Base-by-base conservation (phyloP, 2,113 vertebrate genomes). In the Marmota flaviventris region DNA sequence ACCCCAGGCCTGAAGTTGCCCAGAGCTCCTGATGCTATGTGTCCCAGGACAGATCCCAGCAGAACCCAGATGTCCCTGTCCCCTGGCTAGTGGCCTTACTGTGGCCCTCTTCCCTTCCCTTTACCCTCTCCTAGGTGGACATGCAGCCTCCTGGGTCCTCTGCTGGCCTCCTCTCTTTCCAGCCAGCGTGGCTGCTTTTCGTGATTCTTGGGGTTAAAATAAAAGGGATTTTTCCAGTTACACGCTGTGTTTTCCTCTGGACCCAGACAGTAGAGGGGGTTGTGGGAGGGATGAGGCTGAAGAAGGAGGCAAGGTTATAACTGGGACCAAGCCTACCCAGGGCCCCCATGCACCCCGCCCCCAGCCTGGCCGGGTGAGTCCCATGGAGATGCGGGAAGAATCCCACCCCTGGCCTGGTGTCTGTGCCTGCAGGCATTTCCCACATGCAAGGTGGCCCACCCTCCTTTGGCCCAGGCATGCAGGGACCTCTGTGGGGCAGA, bases 311-410 rank as follows among this genome's bases (percentile, higher is more conserved):
- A 10, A 42, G 4, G 4, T 42, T 32, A 67, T 13, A 24, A 13
- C 25, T 56, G 82, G 24, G 12, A 69, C 37, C 22, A 42, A 63
- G 83, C 25, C 1, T 6, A 8, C 22, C 6, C 42, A n/a, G 37
- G 37, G 45, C 37, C 51, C 79, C 16, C 25, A 32, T 3, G 8
- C 37, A 83, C 65, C 72, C 0, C 0, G 5, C 22, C 56, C 32
- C 14, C 0, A 10, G 32, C 32, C 39, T 18, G 24, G 8, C 70
- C 2, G 2, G 0, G 78, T 10, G 2, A 4, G 34, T n/a, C 11
- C 42, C 22, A 5, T 2, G 34, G 48, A 48, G 12, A 24, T 8
- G 18, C 37, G 1, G 20, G 12, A 61, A 24, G 65, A 89, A 86
- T 56, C 4, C 20, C 65, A 11, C 11, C 7, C 48, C 29, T 56